Conservation (phyloP, 1,140 invertebrate species). For the Drosophila pallidifrons region DNA sequence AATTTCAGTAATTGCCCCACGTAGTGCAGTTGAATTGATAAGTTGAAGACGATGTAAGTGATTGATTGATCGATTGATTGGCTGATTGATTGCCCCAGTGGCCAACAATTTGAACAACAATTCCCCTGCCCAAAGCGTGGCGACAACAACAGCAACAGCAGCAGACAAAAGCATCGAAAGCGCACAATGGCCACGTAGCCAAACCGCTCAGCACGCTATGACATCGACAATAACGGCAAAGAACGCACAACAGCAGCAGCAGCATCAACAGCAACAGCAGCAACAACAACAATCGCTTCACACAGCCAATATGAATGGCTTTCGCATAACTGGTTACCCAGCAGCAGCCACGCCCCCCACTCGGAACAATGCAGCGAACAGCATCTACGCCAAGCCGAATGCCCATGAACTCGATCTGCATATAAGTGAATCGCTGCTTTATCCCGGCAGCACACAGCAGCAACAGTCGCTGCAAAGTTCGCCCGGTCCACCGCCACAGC, state of each 20-base stretch:
- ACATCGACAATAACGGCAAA: constrained; percentile 70
- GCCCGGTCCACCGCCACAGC: constrained; percentile 70
- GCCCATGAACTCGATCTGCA: constrained; percentile 72
- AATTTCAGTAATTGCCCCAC: constrained; percentile 61
- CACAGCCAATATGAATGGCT: constrained; percentile 73
- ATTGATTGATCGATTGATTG: constrained; percentile 62
- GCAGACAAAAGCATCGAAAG: constrained; percentile 21
- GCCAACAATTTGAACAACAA: constrained; percentile 33
- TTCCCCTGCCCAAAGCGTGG: constrained; percentile 44
- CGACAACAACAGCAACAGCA: too few species aligned
- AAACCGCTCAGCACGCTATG: constrained; percentile 42
- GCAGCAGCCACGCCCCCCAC: constrained; percentile 70
- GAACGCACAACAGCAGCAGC: constrained; percentile 56
- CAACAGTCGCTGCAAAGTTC: constrained; percentile 63
- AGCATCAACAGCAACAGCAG: constrained; percentile 40
- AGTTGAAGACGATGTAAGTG: constrained; percentile 41
- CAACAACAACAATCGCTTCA: constrained; percentile 32
- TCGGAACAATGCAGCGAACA: constrained; percentile 44
- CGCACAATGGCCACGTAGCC: constrained; percentile 38
- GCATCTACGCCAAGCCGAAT: constrained; percentile 64
- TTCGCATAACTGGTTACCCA: constrained; percentile 80
- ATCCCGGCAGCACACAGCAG: constrained; percentile 69
- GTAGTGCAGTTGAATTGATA: constrained; percentile 47
- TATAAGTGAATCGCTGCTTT: constrained; percentile 73
- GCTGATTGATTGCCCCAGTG: constrained; percentile 39